A percentile compares a stretch with the other conserved stretches of the same genome.
Conservation (phyloP, 1,140 invertebrate genomes). For the Camponotus floridanus region DNA sequence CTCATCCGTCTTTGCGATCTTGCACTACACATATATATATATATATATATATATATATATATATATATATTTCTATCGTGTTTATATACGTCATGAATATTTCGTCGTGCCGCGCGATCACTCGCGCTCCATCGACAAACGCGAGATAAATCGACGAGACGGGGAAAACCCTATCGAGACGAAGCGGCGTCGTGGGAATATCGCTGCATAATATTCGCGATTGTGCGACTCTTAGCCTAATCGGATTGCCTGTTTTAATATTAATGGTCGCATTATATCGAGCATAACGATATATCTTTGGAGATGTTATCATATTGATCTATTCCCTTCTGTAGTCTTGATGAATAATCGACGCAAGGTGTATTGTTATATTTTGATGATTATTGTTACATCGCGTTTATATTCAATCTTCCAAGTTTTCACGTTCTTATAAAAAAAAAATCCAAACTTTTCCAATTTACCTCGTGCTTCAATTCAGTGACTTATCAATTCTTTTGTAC, state of each 20-base stretch:
- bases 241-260: conserved; percentile 1
- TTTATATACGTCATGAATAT: conserved; percentile 37
- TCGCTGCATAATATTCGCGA: conserved; percentile 1
- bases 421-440: neutral
- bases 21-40: neutral
- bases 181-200: conserved; percentile 42
- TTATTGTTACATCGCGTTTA: neutral
- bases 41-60: conserved; percentile 7
- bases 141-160: conserved; percentile 48
- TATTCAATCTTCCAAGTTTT: neutral
- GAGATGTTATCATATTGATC: neutral
- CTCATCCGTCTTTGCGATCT: conserved; percentile 46
- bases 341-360: neutral
- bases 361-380: neutral
- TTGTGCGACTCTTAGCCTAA: conserved; percentile 13
- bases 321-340: neutral
- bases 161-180: conserved; percentile 13
- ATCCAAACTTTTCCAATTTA: neutral
- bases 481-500: conserved; percentile 6
- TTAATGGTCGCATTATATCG: neutral
- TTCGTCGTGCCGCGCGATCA: conserved; percentile 24
- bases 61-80: neutral
- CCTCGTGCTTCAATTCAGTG: neutral
- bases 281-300: neutral
- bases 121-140: conserved; percentile 37